Evolutionary conservation across 2,797 vertebrate species (phyloP).

Genomic region (Schizopygopsis malacanthus): DNA sequence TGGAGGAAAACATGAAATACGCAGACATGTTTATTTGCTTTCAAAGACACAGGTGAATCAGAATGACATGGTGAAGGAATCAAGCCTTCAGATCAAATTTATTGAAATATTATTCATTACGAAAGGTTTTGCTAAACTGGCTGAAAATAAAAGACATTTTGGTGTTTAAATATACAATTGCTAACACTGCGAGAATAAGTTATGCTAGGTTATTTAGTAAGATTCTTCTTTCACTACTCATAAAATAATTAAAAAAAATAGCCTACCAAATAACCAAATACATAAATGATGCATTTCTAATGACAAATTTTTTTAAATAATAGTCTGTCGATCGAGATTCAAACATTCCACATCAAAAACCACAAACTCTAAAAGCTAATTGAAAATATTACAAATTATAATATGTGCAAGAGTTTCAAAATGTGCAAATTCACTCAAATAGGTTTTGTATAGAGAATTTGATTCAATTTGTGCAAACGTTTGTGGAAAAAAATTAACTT

Average conservation of each 20-base stretch:
- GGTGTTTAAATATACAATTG: neutral
- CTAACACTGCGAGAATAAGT: neutral
- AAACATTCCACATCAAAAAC: neutral
- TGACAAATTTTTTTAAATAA: neutral
- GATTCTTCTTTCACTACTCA: neutral
- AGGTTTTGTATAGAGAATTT: neutral
- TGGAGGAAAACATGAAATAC: neutral
- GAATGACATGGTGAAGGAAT: neutral
- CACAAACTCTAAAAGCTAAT: neutral
- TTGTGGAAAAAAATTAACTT: neutral
- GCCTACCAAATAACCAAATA: no score
- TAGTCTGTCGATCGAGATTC: no score
- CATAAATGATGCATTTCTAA: neutral
- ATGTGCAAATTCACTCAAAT: neutral
- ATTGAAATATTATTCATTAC: neutral
- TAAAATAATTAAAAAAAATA: neutral
- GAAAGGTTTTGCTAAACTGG: neutral
- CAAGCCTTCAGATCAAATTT: neutral
- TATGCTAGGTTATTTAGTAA: neutral
- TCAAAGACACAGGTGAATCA: neutral
- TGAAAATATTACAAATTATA: neutral
- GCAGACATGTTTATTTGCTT: neutral
- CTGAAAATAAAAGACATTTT: neutral
- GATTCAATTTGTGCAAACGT: neutral
- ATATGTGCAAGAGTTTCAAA: neutral